A percentile compares a stretch with the other conserved stretches of the same genome.
phyloP scores from a whole-genome alignment of 2,888 invertebrate species.

The Oscheius sp. region DNA sequence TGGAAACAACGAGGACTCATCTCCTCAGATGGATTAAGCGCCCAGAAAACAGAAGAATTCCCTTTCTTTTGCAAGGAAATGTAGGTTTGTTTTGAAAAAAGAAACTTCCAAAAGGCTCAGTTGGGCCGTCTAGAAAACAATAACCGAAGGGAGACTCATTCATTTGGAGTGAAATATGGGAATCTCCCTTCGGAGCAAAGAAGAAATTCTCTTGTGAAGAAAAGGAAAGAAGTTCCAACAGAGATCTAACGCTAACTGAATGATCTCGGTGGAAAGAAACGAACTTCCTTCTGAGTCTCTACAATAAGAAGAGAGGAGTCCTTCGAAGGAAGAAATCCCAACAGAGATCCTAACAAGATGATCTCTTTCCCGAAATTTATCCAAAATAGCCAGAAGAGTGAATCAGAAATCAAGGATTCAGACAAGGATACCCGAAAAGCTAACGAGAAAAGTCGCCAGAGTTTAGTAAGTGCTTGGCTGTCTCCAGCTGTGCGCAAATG shows the following conservation, averaged over 20 bases:
- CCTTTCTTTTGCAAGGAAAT: neutral
- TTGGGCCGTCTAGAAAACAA: neutral
- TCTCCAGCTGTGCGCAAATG: constrained; percentile 24
- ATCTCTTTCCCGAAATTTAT: neutral
- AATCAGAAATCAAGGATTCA: too few species aligned
- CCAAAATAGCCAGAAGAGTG: too few species aligned
- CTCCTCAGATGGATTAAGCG: neutral
- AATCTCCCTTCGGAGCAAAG: neutral
- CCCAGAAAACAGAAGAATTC: neutral
- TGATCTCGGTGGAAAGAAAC: too few species aligned
- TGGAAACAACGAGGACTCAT: constrained; percentile 10
- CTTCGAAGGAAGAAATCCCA: too few species aligned
- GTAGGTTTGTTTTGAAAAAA: neutral
- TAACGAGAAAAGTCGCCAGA: constrained; percentile 7
- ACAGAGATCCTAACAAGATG: too few species aligned
- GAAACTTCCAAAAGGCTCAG: too few species aligned
- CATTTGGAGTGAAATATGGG: neutral
- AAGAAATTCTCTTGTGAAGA: neutral
- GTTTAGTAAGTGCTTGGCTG: constrained; percentile 12
- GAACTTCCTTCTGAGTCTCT: too few species aligned
- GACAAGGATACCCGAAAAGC: neutral
- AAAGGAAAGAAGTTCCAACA: neutral
- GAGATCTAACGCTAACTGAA: too few species aligned
- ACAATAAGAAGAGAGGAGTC: too few species aligned
- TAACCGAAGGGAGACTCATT: neutral